phyloP scores from a whole-genome alignment of 2,113 vertebrate species.

The Engystomops pustulosus region DNA sequence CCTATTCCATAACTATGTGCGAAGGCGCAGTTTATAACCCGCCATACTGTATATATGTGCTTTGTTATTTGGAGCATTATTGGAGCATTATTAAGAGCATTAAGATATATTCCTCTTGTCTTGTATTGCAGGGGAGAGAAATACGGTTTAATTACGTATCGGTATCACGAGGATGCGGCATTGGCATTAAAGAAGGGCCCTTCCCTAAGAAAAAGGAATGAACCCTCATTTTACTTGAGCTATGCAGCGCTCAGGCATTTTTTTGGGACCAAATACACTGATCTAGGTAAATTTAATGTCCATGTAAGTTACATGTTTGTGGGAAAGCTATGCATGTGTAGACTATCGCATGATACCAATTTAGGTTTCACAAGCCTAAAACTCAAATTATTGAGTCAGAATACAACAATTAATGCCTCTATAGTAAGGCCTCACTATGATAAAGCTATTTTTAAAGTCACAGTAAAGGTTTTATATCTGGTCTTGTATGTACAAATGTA shows the following conservation, averaged over 20 bases:
- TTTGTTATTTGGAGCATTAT: too few relatives aligned
- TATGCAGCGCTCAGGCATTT: conserved; percentile 77
- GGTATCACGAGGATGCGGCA: conserved; percentile 79
- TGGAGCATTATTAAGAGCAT: too few relatives aligned
- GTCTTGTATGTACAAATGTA: too few relatives aligned
- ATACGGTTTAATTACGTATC: conserved; percentile 91
- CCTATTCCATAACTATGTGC: background rate
- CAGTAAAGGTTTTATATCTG: too few relatives aligned
- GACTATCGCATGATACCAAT: too few relatives aligned
- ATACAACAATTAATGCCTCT: too few relatives aligned
- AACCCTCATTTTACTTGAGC: conserved; percentile 81
- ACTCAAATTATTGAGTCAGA: too few relatives aligned
- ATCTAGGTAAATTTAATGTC: conserved; percentile 81
- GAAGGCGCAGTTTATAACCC: background rate
- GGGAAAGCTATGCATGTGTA: background rate
- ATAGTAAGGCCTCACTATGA: too few relatives aligned
- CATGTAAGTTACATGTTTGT: conserved; percentile 15
- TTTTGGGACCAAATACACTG: conserved; percentile 88
- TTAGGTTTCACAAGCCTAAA: too few relatives aligned
- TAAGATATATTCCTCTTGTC: too few relatives aligned
- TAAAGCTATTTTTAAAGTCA: too few relatives aligned
- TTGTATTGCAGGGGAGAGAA: conserved; percentile 80
- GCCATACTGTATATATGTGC: background rate
- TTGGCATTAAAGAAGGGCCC: conserved; percentile 76
- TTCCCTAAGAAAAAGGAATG: conserved; percentile 77